Conservation (phyloP, 2,113 vertebrate species). For the Petromus typicus region DNA sequence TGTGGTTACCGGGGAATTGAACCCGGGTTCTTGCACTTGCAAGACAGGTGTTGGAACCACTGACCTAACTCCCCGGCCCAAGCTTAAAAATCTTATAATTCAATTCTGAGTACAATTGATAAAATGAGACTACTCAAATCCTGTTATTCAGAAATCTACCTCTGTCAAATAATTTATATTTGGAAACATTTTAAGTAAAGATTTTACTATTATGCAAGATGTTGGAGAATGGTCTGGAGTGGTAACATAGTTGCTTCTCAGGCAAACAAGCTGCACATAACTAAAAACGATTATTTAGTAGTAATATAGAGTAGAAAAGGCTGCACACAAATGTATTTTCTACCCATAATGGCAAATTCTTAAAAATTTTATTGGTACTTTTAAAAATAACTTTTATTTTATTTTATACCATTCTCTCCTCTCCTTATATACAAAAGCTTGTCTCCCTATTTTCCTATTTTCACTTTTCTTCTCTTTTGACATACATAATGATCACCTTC, state of each 20-base stretch:
- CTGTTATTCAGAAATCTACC: background rate
- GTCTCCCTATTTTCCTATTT: no score
- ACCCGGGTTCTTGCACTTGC: no score
- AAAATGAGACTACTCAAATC: background rate
- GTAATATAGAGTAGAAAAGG: background rate
- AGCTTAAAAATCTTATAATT: background rate
- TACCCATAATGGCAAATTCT: background rate
- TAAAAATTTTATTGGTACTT: background rate
- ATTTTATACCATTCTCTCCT: no score
- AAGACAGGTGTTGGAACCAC: no score
- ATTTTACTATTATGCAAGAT: background rate
- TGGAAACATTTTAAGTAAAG: constrained; percentile 3
- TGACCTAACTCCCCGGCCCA: background rate
- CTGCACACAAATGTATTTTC: background rate
- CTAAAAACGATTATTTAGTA: background rate
- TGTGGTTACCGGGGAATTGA: no score
- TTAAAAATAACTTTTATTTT: no score
- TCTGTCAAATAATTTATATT: background rate
- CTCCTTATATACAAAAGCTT: no score
- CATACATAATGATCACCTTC: background rate
- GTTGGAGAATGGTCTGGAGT: constrained; percentile 5
- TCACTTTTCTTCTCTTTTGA: background rate
- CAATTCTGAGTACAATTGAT: constrained; percentile 21
- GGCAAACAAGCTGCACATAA: background rate
- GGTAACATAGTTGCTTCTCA: background rate